Conservation (phyloP, 1,140 invertebrate species). For the Pseudomyrmex dendroicus region DNA sequence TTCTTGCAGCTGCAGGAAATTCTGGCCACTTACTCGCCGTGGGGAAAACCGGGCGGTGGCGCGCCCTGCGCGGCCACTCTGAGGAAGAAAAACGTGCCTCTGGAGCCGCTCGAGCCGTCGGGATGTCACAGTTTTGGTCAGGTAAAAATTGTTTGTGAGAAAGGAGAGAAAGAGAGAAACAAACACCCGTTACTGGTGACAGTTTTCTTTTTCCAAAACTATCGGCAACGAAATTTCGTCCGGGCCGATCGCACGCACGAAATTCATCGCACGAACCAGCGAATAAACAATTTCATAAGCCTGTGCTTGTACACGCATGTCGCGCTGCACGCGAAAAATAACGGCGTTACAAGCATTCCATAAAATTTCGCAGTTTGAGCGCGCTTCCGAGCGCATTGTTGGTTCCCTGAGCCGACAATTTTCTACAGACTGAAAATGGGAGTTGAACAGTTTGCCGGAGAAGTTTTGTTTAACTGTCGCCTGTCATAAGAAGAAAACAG, state of each 20-base stretch:
- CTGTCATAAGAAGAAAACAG: not conserved
- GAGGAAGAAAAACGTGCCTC: slow-evolving; percentile 82
- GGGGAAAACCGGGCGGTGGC: slow-evolving; percentile 84
- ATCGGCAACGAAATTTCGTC: slow-evolving; percentile 3
- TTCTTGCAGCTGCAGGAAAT: slow-evolving; percentile 80
- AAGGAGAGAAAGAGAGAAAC: slow-evolving; percentile 16
- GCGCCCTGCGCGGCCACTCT: slow-evolving; percentile 82
- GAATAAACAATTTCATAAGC: slow-evolving; percentile 15
- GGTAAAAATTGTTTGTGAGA: slow-evolving; percentile 57
- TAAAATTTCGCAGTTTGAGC: slow-evolving; percentile 25
- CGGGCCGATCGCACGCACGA: not conserved
- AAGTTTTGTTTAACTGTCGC: not conserved
- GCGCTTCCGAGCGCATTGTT: not conserved
- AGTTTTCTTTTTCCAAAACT: slow-evolving; percentile 7
- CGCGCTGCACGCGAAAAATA: not conserved
- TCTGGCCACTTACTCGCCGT: slow-evolving; percentile 83
- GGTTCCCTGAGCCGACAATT: slow-evolving; percentile 4
- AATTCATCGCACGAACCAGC: not conserved
- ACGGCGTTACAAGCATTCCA: not conserved
- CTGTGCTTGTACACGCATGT: slow-evolving; percentile 16
- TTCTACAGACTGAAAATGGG: not conserved
- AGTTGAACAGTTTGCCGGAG: slow-evolving; percentile 29
- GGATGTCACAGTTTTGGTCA: slow-evolving; percentile 65
- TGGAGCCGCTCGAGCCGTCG: slow-evolving; percentile 73
- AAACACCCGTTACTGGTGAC: too few species aligned